phyloP scores from a whole-genome alignment of 2,888 invertebrate species.

The Chironomus riparius region DNA sequence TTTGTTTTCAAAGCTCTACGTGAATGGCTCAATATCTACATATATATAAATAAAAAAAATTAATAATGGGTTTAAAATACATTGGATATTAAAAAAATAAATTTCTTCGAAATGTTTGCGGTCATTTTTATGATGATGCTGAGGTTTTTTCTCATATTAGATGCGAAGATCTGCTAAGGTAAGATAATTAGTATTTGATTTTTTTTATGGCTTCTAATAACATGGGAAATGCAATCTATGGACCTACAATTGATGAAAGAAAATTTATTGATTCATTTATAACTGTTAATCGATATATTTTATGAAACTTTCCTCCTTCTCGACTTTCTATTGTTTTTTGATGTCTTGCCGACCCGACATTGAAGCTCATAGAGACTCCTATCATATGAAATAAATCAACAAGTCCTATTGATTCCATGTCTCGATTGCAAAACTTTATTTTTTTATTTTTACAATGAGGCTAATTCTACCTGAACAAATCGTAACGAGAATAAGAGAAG shows the following conservation, averaged over 20 bases:
- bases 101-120: not conserved
- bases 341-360: not conserved
- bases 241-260: not conserved
- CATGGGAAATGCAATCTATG: conserved; percentile 18
- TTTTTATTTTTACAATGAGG: not conserved
- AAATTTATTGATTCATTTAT: conserved; percentile 2
- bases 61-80: not conserved
- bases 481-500: not conserved
- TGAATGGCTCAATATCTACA: not conserved
- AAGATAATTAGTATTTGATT: conserved; percentile 4
- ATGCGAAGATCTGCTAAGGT: not conserved
- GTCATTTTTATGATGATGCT: not conserved
- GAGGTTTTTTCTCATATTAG: not conserved
- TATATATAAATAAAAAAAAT: not conserved
- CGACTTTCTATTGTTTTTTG: not conserved
- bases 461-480: not conserved
- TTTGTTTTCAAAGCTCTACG: too few relatives aligned
- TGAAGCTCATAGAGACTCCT: not conserved
- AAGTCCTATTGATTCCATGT: not conserved
- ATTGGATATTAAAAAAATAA: not conserved
- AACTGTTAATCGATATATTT: not conserved
- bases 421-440: not conserved
- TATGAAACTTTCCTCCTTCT: not conserved
- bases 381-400: not conserved
- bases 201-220: conserved; percentile 25